These are phyloP conservation scores for Uromys caudimaculatus DNA, from an alignment of 2,797 vertebrate genomes.

Conservation along the genomic window DNA sequence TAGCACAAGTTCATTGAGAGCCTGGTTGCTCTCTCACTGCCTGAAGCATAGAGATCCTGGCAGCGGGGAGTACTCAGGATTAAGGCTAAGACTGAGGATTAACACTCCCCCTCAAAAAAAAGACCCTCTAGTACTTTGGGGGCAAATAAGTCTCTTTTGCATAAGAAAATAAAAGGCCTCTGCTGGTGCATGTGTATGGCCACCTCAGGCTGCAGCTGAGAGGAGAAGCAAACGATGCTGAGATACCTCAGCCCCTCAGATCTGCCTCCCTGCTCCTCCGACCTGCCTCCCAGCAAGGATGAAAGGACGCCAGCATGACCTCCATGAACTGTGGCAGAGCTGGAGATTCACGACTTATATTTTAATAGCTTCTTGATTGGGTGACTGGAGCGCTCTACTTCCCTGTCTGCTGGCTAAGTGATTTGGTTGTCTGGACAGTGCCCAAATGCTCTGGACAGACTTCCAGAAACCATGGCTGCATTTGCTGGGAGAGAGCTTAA, in stretches of 20 bases:
- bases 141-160: background rate
- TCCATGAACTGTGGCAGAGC: slow-evolving; percentile 17
- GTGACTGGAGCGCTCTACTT: slow-evolving; percentile 9
- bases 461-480: background rate
- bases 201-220: background rate
- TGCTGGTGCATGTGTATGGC: background rate
- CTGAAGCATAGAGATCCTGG: background rate
- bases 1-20: background rate
- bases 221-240: background rate
- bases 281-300: background rate
- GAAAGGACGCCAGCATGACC: slow-evolving; percentile 17
- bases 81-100: background rate
- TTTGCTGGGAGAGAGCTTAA: slow-evolving; percentile 50
- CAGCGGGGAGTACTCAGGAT: background rate
- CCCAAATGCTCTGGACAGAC: slow-evolving; percentile 50
- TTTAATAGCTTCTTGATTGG: slow-evolving; percentile 67
- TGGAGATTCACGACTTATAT: slow-evolving; percentile 55
- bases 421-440: slow-evolving; percentile 65
- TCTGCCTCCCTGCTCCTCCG: no score
- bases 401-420: slow-evolving; percentile 62
- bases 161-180: slow-evolving; percentile 2
- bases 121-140: background rate
- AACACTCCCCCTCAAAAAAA: background rate
- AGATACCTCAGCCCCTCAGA: background rate
- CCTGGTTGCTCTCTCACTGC: background rate